Conservation (phyloP, 2,113 vertebrate species). For the Tetraodon nigroviridis region DNA sequence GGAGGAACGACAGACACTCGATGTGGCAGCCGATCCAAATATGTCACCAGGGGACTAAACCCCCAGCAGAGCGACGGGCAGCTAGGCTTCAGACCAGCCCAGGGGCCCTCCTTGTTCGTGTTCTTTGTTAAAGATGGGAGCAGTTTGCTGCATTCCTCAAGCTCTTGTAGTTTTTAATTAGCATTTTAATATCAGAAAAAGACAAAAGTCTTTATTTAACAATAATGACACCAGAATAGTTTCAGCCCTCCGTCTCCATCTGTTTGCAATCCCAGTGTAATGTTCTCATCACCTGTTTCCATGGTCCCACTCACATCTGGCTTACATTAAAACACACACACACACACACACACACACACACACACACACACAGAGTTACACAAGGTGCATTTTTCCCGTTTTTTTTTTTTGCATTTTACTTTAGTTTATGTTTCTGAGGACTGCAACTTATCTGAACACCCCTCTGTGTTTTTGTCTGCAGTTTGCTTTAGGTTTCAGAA, state of each 20-base stretch:
- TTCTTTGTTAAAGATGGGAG: background rate
- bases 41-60: slow-evolving; percentile 17
- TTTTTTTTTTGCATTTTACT: slow-evolving; percentile 62
- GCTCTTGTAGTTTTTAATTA: slow-evolving; percentile 50
- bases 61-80: slow-evolving; percentile 5
- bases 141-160: too few relatives aligned
- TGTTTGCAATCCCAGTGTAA: slow-evolving; percentile 82
- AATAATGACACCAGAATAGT: slow-evolving; percentile 72
- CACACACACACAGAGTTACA: slow-evolving; percentile 34
- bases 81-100: slow-evolving; percentile 14
- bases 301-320: slow-evolving; percentile 84
- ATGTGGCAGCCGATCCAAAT: background rate
- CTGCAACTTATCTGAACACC: slow-evolving; percentile 68
- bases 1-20: background rate
- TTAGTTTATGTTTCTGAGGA: slow-evolving; percentile 62
- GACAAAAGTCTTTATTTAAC: slow-evolving; percentile 70
- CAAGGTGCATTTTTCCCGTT: slow-evolving; percentile 81
- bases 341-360: background rate
- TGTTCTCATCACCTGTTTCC: slow-evolving; percentile 94
- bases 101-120: too few relatives aligned
- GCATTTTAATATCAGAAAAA: slow-evolving; percentile 61
- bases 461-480: slow-evolving; percentile 46
- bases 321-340: slow-evolving; percentile 72
- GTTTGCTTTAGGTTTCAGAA: slow-evolving; percentile 61
- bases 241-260: slow-evolving; percentile 74